Conservation (phyloP, 1,140 invertebrate genomes). For the Ptiloglossa arizonensis region DNA sequence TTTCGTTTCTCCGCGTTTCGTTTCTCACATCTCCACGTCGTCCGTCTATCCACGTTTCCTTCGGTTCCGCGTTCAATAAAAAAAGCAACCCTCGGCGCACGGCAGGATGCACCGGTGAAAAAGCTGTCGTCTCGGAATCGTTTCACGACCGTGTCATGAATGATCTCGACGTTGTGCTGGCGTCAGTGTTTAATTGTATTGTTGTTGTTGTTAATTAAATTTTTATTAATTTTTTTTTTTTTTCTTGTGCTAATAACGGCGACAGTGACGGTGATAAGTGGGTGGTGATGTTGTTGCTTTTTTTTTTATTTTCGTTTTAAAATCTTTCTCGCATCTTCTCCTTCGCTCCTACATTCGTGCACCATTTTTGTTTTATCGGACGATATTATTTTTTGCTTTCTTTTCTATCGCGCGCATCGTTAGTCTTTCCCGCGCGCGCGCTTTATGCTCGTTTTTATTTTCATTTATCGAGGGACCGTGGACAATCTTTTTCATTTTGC, state of each 20-base stretch:
- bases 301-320: constrained; percentile 46
- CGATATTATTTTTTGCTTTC: constrained; percentile 15
- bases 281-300: constrained; percentile 55
- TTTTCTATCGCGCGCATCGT: not conserved
- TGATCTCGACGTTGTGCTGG: constrained; percentile 69
- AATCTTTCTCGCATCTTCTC: constrained; percentile 42
- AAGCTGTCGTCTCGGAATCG: constrained; percentile 75
- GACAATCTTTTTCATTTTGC: constrained; percentile 16
- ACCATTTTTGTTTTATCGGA: constrained; percentile 45
- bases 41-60: not conserved
- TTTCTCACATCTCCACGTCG: not conserved
- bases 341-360: constrained; percentile 59
- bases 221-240: constrained; percentile 24
- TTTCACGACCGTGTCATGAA: constrained; percentile 76
- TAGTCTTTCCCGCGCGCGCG: constrained; percentile 6
- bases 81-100: constrained; percentile 75
- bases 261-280: constrained; percentile 62
- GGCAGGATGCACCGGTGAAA: constrained; percentile 75
- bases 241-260: constrained; percentile 53
- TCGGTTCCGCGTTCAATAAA: constrained; percentile 36
- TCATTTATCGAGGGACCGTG: constrained; percentile 50
- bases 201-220: constrained; percentile 69
- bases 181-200: constrained; percentile 71
- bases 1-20: not conserved
- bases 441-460: constrained; percentile 38